Evolutionary conservation across 2,797 vertebrate species (phyloP).

Genomic region (Diplodus puntazzo): DNA sequence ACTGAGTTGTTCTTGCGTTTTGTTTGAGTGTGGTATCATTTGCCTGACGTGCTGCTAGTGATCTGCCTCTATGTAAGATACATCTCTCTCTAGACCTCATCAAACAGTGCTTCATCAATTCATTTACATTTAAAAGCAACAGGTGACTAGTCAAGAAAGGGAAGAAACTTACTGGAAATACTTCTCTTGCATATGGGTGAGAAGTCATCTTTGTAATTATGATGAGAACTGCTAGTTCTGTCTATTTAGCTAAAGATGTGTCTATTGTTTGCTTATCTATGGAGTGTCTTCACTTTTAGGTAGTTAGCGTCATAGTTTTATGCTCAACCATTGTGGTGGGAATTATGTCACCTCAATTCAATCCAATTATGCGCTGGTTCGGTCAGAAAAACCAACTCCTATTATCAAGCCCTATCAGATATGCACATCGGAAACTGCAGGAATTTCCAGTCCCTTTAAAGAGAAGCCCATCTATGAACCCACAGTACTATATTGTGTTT

Average conservation of each 20-base stretch:
- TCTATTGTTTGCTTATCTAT: neutral
- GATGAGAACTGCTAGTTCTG: neutral
- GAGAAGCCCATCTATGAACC: neutral
- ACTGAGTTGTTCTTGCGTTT: neutral
- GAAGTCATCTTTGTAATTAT: neutral
- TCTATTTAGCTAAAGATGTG: neutral
- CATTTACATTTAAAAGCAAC: neutral
- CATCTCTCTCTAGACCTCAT: neutral
- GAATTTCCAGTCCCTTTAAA: constrained; percentile 1
- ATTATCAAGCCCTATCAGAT: neutral
- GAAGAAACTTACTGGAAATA: neutral
- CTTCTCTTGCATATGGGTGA: neutral
- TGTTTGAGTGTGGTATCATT: neutral
- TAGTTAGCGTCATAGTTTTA: neutral
- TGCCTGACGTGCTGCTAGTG: neutral
- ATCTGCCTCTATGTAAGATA: constrained; percentile 1
- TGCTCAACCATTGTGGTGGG: neutral
- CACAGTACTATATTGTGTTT: constrained; percentile 7
- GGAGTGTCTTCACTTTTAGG: neutral
- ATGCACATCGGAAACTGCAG: constrained; percentile 9
- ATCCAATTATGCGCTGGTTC: neutral
- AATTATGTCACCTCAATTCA: neutral
- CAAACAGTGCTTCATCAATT: constrained; percentile 2
- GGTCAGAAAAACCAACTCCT: neutral
- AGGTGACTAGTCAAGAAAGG: neutral